Base-by-base conservation (phyloP, 92 coral and sea anemone genomes). In the Scolanthus callimorphus region DNA sequence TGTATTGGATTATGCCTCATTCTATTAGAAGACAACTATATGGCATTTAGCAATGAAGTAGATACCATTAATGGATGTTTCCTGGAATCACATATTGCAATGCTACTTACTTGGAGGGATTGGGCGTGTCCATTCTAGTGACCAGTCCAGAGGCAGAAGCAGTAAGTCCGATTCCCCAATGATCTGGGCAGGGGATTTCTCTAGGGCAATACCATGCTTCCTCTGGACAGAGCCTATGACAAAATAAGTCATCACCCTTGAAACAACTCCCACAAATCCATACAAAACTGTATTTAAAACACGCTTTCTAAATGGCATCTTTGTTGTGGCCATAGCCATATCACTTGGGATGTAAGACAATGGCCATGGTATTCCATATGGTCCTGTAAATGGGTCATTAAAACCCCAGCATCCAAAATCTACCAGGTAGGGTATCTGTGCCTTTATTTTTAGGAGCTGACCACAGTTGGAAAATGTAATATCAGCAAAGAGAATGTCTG, bases 51-150 rank as follows among this genome's bases (percentile, higher is more conserved):
- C n/a, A n/a, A n/a, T n/a, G n/a, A n/a, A n/a, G n/a, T n/a, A n/a
- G n/a, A n/a, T n/a, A n/a, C n/a, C n/a, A n/a, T n/a, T n/a, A n/a
- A n/a, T n/a, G n/a, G n/a, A n/a, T n/a, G n/a, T n/a, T n/a, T n/a
- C n/a, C n/a, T n/a, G n/a, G n/a, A n/a, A n/a, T n/a, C n/a, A n/a
- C n/a, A n/a, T n/a, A n/a, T n/a, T n/a, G 0, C 6, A 2, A 20
- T 31, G 15, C 24, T 41, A 61, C 55, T 61, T 47, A 61, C 68
- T 47, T 44, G 68, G 68, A 2, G 68, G 68, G 3, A 73, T n/a
- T 20, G 80, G 80, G 25, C 58, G 65, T 11, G 73, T 11, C 45
- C 61, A 53, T 46, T 73, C 73, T 11, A 73, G 22, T 1, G 65
- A 69, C 44, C 55, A 73, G 34, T 73, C 65, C 20, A 45, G 49